phyloP scores from a whole-genome alignment of 2,888 invertebrate species.

The Urechis unicinctus region DNA sequence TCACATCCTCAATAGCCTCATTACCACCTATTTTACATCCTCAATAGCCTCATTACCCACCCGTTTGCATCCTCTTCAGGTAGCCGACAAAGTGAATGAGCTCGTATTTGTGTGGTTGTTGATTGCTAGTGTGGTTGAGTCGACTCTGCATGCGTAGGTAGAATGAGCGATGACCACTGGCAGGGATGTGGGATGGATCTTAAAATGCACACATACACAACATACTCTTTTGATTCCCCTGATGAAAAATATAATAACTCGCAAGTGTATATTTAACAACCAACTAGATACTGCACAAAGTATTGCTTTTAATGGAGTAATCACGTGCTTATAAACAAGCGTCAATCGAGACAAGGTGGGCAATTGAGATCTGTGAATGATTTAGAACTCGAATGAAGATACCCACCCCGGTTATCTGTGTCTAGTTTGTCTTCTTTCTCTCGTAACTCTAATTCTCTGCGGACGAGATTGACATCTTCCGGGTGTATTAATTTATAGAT shows the following conservation, averaged over 20 bases:
- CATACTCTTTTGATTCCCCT: no score
- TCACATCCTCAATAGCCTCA: no score
- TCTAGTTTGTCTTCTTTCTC: conserved; percentile 1
- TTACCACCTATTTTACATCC: no score
- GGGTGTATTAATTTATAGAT: conserved; percentile 11
- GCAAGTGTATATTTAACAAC: neutral
- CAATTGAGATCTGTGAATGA: no score
- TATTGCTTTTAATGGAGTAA: no score
- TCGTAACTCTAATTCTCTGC: conserved; percentile 5
- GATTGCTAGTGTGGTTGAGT: neutral
- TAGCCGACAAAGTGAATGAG: conserved; percentile 9
- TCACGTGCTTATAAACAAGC: no score
- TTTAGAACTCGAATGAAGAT: no score
- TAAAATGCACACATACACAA: no score
- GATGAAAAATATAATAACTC: neutral
- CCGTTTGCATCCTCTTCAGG: conserved; percentile 2
- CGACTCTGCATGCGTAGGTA: conserved; percentile 6
- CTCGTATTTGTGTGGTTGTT: conserved; percentile 6
- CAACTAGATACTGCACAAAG: no score
- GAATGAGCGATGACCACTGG: conserved; percentile 7
- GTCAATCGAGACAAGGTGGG: no score
- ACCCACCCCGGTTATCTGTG: no score
- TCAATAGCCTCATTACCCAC: no score
- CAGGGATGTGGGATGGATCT: neutral
- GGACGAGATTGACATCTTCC: conserved; percentile 10